These are phyloP conservation scores for Chelonia mydas DNA, from an alignment of 2,797 vertebrate genomes.

Conservation along the genomic window DNA sequence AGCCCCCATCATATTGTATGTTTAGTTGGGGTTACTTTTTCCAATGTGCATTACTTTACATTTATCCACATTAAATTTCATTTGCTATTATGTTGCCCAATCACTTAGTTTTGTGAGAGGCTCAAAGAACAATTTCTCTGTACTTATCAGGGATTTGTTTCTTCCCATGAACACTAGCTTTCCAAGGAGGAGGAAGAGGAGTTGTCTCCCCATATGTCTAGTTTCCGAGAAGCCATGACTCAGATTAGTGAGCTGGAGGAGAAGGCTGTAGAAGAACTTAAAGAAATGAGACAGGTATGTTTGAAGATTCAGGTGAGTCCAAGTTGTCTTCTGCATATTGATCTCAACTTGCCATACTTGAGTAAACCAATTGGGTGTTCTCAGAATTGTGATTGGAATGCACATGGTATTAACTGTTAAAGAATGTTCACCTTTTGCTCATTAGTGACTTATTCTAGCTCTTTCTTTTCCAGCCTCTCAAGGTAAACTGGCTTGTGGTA, in stretches of 20 bases:
- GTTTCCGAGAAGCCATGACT: conserved; percentile 86
- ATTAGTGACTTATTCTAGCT: neutral
- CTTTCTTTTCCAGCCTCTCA: neutral
- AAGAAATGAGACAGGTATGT: conserved; percentile 83
- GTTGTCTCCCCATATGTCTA: conserved; percentile 77
- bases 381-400: neutral
- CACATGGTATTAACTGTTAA: neutral
- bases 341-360: neutral
- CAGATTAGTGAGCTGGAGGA: conserved; percentile 88
- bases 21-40: too few species aligned
- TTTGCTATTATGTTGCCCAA: too few species aligned
- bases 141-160: neutral
- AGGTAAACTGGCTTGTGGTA: neutral
- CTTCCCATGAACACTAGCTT: conserved; percentile 50
- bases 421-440: neutral
- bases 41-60: too few species aligned
- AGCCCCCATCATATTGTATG: too few species aligned
- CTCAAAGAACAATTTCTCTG: neutral
- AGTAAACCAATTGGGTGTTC: neutral
- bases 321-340: neutral
- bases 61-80: too few species aligned
- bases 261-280: conserved; percentile 84
- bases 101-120: too few species aligned
- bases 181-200: conserved; percentile 79
- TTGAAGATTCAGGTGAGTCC: neutral